These are phyloP conservation scores for Hesperia comma DNA, from an alignment of 2,888 invertebrate species.

Conservation along the genomic window DNA sequence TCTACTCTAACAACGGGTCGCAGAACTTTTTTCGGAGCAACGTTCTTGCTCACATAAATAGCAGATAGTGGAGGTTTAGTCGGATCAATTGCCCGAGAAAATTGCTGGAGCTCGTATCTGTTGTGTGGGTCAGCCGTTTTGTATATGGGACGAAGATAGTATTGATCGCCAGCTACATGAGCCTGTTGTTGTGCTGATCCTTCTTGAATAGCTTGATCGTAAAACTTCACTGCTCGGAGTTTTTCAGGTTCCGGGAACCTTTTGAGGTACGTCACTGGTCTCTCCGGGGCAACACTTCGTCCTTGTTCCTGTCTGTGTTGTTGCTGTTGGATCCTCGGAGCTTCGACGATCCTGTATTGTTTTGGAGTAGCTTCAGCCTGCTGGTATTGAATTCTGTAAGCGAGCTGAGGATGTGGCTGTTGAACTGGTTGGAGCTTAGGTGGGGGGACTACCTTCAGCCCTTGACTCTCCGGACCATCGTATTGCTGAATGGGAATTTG, in stretches of 20 bases:
- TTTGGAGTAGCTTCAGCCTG: slow-evolving; percentile 71
- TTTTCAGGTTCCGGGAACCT: slow-evolving; percentile 73
- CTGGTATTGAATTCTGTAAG: slow-evolving; percentile 71
- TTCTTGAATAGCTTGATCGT: slow-evolving; percentile 63
- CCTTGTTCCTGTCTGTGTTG: slow-evolving; percentile 65
- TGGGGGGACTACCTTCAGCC: slow-evolving; percentile 74
- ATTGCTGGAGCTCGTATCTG: slow-evolving; percentile 66
- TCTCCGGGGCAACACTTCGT: slow-evolving; percentile 64
- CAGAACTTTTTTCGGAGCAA: slow-evolving; percentile 64
- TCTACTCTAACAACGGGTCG: slow-evolving; percentile 57
- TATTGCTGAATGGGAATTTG: slow-evolving; percentile 61
- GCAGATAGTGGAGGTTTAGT: slow-evolving; percentile 73
- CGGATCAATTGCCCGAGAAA: slow-evolving; percentile 57
- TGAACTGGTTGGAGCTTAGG: slow-evolving; percentile 71
- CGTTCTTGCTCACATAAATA: slow-evolving; percentile 74
- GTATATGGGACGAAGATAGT: slow-evolving; percentile 68
- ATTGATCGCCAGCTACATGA: slow-evolving; percentile 70
- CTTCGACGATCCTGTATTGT: slow-evolving; percentile 70
- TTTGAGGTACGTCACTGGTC: slow-evolving; percentile 73
- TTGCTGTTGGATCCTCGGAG: slow-evolving; percentile 53
- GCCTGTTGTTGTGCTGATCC: slow-evolving; percentile 56
- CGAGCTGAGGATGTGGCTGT: slow-evolving; percentile 55
- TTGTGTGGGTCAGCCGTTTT: slow-evolving; percentile 67
- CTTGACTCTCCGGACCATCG: slow-evolving; percentile 72
- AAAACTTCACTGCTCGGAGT: slow-evolving; percentile 66